Evolutionary conservation across 2,797 vertebrate genomes (phyloP).

Genomic region (Sebastes hubbsi): DNA sequence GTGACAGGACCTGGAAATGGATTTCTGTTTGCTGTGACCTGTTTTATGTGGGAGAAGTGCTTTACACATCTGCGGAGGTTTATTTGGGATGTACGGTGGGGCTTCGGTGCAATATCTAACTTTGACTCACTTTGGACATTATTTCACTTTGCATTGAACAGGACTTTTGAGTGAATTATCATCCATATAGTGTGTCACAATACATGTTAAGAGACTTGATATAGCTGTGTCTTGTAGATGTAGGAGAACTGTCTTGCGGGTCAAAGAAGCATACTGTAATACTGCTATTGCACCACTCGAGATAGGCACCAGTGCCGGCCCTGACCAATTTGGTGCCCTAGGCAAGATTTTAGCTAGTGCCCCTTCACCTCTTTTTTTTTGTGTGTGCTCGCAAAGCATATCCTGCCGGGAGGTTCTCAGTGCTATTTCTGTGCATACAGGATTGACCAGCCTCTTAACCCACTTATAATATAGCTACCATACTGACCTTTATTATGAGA

Average conservation of each 20-base stretch:
- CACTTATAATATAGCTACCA: no score
- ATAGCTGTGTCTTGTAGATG: no score
- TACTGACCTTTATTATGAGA: no score
- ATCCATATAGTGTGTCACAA: background rate
- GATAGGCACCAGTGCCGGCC: background rate
- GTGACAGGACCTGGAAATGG: constrained; percentile 60
- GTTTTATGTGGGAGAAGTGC: constrained; percentile 52
- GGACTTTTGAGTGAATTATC: background rate
- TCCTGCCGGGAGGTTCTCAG: no score
- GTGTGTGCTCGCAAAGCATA: no score
- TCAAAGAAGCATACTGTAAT: background rate
- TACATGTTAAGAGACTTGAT: background rate
- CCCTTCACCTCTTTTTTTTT: no score
- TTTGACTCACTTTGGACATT: constrained; percentile 5
- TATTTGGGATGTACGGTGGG: constrained; percentile 5
- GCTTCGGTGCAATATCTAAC: background rate
- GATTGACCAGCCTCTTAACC: no score
- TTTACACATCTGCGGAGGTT: constrained; percentile 25
- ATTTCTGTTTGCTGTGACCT: constrained; percentile 57
- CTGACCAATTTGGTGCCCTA: no score
- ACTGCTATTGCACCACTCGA: background rate
- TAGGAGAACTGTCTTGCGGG: background rate
- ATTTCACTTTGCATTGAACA: constrained; percentile 1
- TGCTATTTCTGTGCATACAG: no score
- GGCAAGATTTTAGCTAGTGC: no score